A percentile compares a stretch with the other conserved stretches of the same genome.
Conservation (phyloP, 1,140 invertebrate species). For the Meloidogyne floridensis region DNA sequence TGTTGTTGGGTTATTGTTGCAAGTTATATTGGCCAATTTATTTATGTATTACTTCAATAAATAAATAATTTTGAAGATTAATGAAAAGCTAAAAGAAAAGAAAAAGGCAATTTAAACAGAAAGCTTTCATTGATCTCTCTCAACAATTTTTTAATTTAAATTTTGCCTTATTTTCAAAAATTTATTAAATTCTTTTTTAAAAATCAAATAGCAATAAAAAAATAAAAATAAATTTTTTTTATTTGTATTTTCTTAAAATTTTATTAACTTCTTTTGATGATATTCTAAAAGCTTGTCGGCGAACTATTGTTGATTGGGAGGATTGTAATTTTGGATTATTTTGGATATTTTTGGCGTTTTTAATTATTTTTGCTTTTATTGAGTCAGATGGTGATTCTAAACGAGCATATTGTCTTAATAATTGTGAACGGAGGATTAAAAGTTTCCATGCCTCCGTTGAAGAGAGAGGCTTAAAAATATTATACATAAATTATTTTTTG, state of each 20-base stretch:
- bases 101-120: neutral
- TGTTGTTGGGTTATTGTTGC: conserved; percentile 31
- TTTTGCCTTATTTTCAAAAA: conserved; percentile 8
- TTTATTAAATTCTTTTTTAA: neutral
- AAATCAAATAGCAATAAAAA: neutral
- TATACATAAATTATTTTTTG: too few species aligned
- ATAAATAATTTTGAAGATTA: conserved; percentile 11
- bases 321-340: too few species aligned
- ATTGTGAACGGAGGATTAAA: neutral
- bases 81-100: neutral
- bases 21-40: conserved; percentile 31
- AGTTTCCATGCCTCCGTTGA: neutral
- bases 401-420: neutral
- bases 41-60: conserved; percentile 34
- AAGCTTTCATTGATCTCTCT: conserved; percentile 7
- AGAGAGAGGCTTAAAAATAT: neutral
- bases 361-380: neutral
- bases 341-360: neutral
- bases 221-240: neutral
- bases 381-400: neutral
- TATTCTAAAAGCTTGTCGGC: neutral
- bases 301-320: neutral
- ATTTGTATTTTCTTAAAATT: neutral
- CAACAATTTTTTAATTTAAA: neutral
- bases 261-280: neutral